These are phyloP conservation scores for Urophycis tenuis DNA, from an alignment of 2,797 vertebrate genomes.

Conservation along the genomic window DNA sequence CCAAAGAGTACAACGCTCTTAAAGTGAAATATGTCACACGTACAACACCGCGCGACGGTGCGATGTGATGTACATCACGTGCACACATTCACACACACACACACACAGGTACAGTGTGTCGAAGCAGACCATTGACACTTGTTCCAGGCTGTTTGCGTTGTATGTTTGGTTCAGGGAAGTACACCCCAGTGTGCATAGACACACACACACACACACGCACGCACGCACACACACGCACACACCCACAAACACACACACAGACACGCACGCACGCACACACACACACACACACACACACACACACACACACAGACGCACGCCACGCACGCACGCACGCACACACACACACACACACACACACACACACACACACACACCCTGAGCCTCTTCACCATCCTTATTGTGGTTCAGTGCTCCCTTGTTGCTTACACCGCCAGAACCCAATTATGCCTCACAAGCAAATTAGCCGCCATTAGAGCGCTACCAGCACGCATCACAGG, in stretches of 20 bases:
- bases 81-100: constrained; percentile 8
- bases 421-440: constrained; percentile 57
- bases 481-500: constrained; percentile 47
- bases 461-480: constrained; percentile 67
- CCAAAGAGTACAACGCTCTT: no score
- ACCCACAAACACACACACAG: no score
- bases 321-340: background rate
- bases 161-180: no score
- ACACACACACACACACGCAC: background rate
- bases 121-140: background rate
- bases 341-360: background rate
- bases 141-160: no score
- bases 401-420: constrained; percentile 56
- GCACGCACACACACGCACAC: no score
- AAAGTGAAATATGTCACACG: no score
- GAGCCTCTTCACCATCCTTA: constrained; percentile 26
- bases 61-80: background rate
- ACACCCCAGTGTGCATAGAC: background rate
- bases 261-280: no score
- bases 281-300: no score
- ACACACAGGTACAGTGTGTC: background rate
- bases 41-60: no score
- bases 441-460: constrained; percentile 67
- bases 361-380: constrained; percentile 1
- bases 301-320: background rate